Evolutionary conservation across 2,797 vertebrate species (phyloP), one percentile per base, ranked within the genome.

Genomic region (Silurus lanzhouensis): DNA sequence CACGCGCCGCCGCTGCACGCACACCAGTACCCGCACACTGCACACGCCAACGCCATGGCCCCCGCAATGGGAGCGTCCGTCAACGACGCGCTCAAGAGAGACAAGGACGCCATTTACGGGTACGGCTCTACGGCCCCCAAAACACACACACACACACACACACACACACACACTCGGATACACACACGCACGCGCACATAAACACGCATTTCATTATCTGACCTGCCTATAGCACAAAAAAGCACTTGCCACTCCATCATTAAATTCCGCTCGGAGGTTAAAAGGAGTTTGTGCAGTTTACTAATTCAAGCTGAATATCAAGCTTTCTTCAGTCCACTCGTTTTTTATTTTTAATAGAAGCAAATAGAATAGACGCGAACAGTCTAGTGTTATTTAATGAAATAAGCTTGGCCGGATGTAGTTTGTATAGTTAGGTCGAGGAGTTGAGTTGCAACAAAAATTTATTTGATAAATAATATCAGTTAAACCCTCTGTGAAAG

Each of bases 51-150:
- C 96, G 95, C 97, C 94, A 99, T 99, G 97, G 95, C 98, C 86
- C 97, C 97, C 89, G 96, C 96, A 92, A 98, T 99, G 98, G 98
- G 98, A 92, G 96, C 97, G 93, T 98, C 98, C n/a, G 98, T 99
- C 93, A 99, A 99, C 94, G 98, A 99, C 93, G 97, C 97, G 92
- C 96, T 99, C 94, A 99, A 99, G 96, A 97, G 98, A 96, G 98
- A 99, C 96, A 99, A 99, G 97, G 98, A 99, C 97, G 94, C 97
- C 93, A 99, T 99, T 95, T 99, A 99, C 96, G 98, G 98, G 98
- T 98, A 96, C 92, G 97, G 96, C 93, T 92, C 83, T 90, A 22
- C 85, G 89, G 91, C 87, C 89, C 75, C 20, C 66, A 79, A 68
- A 75, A 84, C 52, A 38, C 38, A 84, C 52, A 84, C 64, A 84